These are phyloP conservation scores for Myopa testacea DNA, from an alignment of 2,888 invertebrate genomes.

Conservation along the genomic window DNA sequence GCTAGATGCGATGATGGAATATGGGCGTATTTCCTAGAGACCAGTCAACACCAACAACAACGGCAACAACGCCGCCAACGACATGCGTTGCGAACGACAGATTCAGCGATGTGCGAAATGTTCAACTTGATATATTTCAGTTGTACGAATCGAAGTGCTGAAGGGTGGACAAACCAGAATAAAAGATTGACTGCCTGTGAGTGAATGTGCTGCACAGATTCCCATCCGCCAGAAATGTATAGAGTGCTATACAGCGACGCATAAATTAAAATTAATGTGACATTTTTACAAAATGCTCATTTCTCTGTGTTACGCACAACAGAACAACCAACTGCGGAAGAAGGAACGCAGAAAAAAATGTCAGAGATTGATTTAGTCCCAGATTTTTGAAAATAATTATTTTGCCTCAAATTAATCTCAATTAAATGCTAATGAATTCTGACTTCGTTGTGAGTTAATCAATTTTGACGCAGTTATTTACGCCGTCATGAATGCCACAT, in stretches of 20 bases:
- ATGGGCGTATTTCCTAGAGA: too few relatives aligned
- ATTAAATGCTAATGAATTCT: conserved; percentile 68
- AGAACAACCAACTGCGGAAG: conserved; percentile 15
- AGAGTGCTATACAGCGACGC: conserved; percentile 52
- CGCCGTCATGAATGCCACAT: neutral
- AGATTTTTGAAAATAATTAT: conserved; percentile 38
- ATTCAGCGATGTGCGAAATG: conserved; percentile 20
- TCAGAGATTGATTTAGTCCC: conserved; percentile 46
- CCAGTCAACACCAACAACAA: too few relatives aligned
- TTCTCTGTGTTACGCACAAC: conserved; percentile 60
- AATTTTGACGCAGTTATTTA: conserved; percentile 22
- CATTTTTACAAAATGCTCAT: conserved; percentile 67
- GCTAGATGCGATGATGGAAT: too few relatives aligned
- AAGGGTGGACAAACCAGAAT: neutral
- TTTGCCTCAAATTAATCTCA: conserved; percentile 65
- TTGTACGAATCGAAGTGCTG: neutral
- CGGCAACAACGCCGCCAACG: neutral
- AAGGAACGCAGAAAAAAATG: conserved; percentile 38
- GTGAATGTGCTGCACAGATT: neutral
- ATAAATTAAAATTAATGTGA: conserved; percentile 67
- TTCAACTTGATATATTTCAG: conserved; percentile 24
- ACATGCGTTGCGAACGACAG: neutral
- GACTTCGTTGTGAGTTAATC: conserved; percentile 50
- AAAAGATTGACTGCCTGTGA: neutral
- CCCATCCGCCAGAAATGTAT: neutral